Evolutionary conservation across 92 coral and sea anemone species (phyloP), one percentile per base, ranked within the genome.

Genomic region (Phenganax subtilis): DNA sequence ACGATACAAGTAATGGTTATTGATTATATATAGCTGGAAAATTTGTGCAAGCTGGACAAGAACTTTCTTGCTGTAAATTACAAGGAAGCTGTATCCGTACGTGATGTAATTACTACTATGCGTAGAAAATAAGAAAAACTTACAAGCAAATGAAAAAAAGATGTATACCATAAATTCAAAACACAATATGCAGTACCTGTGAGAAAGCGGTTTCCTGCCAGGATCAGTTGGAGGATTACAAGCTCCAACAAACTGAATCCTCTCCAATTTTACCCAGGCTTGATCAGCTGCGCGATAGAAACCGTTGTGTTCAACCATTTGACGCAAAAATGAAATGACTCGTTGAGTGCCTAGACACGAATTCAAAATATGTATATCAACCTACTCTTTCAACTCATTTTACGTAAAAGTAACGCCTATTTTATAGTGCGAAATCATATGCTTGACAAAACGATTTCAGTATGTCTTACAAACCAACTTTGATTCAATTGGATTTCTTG

Each of bases 221-320:
- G 98, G 98, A 77, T 94, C 98, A 7, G 98, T 94, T 47, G 98
- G 98, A 3, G 98, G 98, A 61, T 94, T 94, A 62, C 98, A 94
- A 57, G 98, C 98, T 68, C 98, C 98, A 51, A 94, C 98, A 87
- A 94, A 94, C 89, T 94, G 98, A 17, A 94, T 94, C 65, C 98
- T 92, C 84, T 94, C 98, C 25, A 94, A 85, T 28, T 93, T 90
- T 10, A 96, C 99, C 99, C 99, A 96, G 57, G 96, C 91, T 72
- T 96, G 99, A 76, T 96, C 99, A 54, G 88, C 87, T 67, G 91
- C 82, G 65, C 99, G 96, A 77, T 86, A 92, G 84, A 96, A 96
- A 54, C 97, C 97, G 53, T 97, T 97, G 84, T 92, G 99, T 75
- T 93, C 98, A 30, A 93, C 98, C 66, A 93, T 93, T 85, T 93